Conservation (phyloP, 1,140 invertebrate species). For the Notospermus geniculatus region DNA sequence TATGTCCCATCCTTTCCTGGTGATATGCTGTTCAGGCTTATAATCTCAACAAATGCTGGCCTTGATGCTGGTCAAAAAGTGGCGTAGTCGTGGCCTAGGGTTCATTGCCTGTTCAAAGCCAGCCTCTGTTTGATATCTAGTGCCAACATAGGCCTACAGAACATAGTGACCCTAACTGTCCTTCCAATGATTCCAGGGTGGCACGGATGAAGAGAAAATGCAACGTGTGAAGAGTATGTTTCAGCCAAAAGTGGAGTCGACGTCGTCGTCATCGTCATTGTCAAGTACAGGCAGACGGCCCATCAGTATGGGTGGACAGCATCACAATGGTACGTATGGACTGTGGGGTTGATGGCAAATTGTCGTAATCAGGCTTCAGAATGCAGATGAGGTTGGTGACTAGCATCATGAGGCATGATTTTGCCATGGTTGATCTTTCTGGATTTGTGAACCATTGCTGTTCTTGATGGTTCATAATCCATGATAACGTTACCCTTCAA, state of each 20-base stretch:
- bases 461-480: too few relatives aligned
- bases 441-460: too few relatives aligned
- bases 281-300: neutral
- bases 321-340: conserved; percentile 38
- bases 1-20: neutral
- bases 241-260: conserved; percentile 50
- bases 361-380: neutral
- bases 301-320: conserved; percentile 16
- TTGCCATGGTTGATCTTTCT: neutral
- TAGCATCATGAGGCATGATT: neutral
- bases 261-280: conserved; percentile 17
- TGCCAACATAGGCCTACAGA: too few relatives aligned
- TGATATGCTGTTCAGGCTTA: too few relatives aligned
- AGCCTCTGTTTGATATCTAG: too few relatives aligned
- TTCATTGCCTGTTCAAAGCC: too few relatives aligned
- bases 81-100: too few relatives aligned
- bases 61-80: too few relatives aligned
- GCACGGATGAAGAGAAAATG: conserved; percentile 33
- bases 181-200: conserved; percentile 1
- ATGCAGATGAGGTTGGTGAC: neutral
- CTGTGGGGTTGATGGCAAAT: conserved; percentile 8
- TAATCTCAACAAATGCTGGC: too few relatives aligned
- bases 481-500: too few relatives aligned
- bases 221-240: conserved; percentile 54
- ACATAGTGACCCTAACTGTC: neutral